Base-by-base conservation (phyloP, 2,888 invertebrate species). In the Boloria euphrosyne region DNA sequence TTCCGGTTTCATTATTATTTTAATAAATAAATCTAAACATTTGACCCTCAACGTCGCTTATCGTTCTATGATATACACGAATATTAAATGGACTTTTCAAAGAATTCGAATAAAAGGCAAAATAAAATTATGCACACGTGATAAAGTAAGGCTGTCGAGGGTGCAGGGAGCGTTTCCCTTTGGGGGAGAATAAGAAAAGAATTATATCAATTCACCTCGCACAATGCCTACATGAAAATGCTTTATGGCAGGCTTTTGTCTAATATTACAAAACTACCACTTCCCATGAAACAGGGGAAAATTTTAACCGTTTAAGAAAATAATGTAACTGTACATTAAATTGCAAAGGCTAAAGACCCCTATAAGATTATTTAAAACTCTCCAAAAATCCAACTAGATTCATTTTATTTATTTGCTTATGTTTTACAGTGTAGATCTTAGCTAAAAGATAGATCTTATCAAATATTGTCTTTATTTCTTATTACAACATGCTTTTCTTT, bases 171-270 rank as follows among this genome's bases (percentile, higher is more conserved):
- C 55, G 46, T 60, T 53, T 57, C 55, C 66, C 62, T 63, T 38
- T 31, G 27, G 47, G 66, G 55, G 66, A 65, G 60, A 61, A 14
- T 38, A 18, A 59, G 55, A 57, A 69, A 63, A 55, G 63, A 66
- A 65, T 66, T 69, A 66, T 68, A 63, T 69, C 65, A 66, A 66
- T 62, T 68, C 67, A 71, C 61, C 60, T 68, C 61, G 65, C 58
- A 60, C 52, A 59, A 63, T 62, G 57, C 65, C 55, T 65, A 71
- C 71, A 71, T 54, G 72, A 68, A 72, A 72, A 68, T 62, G 72
- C 70, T 72, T 69, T 72, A 68, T 62, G 57, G 57, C 51, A 67
- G 51, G 54, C 59, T 62, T 61, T 69, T 66, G 46, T 69, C 61
- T 61, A 64, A 61, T 67, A 61, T 65, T 65, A 61, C 64, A 65